Conservation (phyloP, 1,140 invertebrate genomes). For the Heliconius himera region DNA sequence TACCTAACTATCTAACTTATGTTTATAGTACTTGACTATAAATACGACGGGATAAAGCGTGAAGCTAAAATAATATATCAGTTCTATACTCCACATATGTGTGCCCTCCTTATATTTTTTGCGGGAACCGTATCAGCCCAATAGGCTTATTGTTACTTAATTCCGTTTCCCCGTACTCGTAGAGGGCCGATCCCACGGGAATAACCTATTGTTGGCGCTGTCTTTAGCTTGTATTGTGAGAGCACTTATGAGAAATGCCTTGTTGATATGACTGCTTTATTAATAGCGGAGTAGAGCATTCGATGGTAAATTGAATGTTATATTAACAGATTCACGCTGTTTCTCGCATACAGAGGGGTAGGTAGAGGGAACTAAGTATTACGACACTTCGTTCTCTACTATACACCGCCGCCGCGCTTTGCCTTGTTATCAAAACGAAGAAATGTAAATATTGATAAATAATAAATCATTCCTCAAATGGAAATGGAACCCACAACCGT, state of each 20-base stretch:
- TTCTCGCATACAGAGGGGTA: too few relatives aligned
- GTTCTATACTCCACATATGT: neutral
- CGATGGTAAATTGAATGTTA: neutral
- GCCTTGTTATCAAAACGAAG: too few relatives aligned
- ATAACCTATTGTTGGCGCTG: slow-evolving; percentile 22
- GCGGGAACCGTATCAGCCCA: neutral
- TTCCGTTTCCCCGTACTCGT: slow-evolving; percentile 23
- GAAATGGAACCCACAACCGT: too few relatives aligned
- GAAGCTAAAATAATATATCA: neutral
- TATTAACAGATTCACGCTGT: neutral
- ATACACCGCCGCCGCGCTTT: too few relatives aligned
- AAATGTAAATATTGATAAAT: too few relatives aligned
- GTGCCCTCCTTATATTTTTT: neutral
- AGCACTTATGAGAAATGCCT: slow-evolving; percentile 21
- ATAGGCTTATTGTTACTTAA: slow-evolving; percentile 28
- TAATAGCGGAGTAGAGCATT: neutral
- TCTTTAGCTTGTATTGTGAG: slow-evolving; percentile 21
- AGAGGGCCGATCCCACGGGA: slow-evolving; percentile 28
- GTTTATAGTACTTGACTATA: too few relatives aligned
- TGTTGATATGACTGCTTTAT: slow-evolving; percentile 20
- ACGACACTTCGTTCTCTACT: too few relatives aligned
- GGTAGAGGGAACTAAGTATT: too few relatives aligned
- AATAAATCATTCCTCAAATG: too few relatives aligned
- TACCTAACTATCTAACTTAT: too few relatives aligned
- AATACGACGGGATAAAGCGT: too few relatives aligned